Evolutionary conservation across 1,140 invertebrate species (phyloP).

Genomic region (Solen grandis): DNA sequence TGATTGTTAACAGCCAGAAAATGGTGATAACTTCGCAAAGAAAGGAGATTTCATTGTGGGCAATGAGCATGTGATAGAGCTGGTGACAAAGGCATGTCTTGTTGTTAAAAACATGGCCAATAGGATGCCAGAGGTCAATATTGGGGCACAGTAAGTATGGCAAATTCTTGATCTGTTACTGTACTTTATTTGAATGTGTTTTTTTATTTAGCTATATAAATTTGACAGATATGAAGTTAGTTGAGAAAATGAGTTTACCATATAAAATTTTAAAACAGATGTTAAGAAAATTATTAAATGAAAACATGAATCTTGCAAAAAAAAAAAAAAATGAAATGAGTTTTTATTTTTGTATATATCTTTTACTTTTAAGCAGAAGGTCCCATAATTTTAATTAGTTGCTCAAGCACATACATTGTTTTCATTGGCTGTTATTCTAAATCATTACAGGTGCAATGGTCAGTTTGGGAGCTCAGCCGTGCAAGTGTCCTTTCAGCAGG

Average conservation of each 20-base stretch:
- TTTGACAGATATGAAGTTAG: too few relatives aligned
- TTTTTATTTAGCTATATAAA: too few relatives aligned
- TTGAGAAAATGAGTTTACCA: too few relatives aligned
- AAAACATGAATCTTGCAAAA: not conserved
- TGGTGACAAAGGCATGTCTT: slow-evolving; percentile 93
- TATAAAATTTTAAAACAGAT: too few relatives aligned
- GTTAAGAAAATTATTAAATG: too few relatives aligned
- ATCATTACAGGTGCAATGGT: slow-evolving; percentile 25
- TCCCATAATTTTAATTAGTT: not conserved
- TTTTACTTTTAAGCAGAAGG: too few relatives aligned
- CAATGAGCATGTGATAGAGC: slow-evolving; percentile 92
- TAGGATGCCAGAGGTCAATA: slow-evolving; percentile 88
- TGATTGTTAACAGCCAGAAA: slow-evolving; percentile 53
- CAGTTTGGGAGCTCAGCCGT: slow-evolving; percentile 46
- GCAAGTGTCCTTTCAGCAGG: slow-evolving; percentile 47
- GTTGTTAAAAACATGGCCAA: slow-evolving; percentile 92
- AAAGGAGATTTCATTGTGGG: slow-evolving; percentile 94
- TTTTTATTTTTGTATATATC: not conserved
- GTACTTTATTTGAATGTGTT: too few relatives aligned
- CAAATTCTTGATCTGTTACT: too few relatives aligned
- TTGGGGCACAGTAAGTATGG: slow-evolving; percentile 81
- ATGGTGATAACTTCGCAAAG: slow-evolving; percentile 82
- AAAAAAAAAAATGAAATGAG: not conserved
- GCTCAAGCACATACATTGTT: not conserved
- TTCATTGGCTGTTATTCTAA: too few relatives aligned